These are phyloP conservation scores for Miniopterus natalensis DNA, from an alignment of 2,113 vertebrate genomes.

Conservation along the genomic window DNA sequence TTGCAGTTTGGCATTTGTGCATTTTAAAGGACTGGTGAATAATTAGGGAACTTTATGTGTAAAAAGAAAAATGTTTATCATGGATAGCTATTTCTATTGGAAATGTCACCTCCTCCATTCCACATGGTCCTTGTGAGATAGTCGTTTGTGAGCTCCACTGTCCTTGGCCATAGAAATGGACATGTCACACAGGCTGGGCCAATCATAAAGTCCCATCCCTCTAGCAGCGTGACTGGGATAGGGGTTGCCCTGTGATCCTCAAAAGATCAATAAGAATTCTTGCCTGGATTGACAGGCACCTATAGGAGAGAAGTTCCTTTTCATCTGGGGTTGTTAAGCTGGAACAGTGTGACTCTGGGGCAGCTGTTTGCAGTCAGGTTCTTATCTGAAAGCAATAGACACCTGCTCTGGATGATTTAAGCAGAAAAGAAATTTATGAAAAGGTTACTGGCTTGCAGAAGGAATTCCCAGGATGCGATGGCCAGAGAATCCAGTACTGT, in stretches of 20 bases:
- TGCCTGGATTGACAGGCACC: background rate
- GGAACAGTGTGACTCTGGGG: background rate
- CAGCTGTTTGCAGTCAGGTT: background rate
- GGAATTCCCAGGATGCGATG: background rate
- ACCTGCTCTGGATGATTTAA: background rate
- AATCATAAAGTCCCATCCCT: background rate
- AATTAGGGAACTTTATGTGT: background rate
- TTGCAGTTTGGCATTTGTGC: background rate
- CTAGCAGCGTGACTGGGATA: background rate
- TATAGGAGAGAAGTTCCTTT: background rate
- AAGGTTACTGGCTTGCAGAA: background rate
- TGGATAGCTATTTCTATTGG: background rate
- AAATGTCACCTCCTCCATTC: background rate
- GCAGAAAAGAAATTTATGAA: background rate
- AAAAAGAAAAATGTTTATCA: background rate
- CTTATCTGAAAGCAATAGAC: conserved; percentile 29
- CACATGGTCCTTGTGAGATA: background rate
- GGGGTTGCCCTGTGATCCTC: background rate
- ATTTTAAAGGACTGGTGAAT: conserved; percentile 28
- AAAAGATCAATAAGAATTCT: background rate
- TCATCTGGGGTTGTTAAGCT: background rate
- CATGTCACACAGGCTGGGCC: background rate
- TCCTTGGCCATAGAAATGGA: background rate
- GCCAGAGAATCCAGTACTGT: background rate
- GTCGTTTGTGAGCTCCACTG: background rate